Evolutionary conservation across 2,888 invertebrate genomes (phyloP), one percentile per base, ranked within the genome.

Genomic region (Eupithecia inturbata): DNA sequence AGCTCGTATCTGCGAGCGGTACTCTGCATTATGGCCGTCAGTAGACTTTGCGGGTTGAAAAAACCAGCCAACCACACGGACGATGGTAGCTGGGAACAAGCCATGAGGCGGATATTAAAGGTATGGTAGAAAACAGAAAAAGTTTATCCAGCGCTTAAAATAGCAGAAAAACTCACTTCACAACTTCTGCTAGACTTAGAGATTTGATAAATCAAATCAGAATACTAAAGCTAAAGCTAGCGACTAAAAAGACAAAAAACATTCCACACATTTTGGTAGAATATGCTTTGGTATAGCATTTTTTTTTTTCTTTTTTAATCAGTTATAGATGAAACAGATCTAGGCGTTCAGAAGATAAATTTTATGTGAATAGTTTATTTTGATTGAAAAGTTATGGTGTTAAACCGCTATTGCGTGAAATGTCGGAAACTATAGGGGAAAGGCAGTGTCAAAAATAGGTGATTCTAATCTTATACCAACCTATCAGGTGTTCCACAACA

Each of bases 11-110:
- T 96, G 41, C 99, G 95, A 0, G 99, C 99, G 41, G 99, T 99
- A 84, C 98, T 98, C 93, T 99, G 99, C 99, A 99, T 99, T 84
- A 99, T 99, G 67, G 99, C 99, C 0, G 99, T 99, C 74, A 99
- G 93, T 83, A 99, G 96, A 57, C 98, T 98, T 92, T 99, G 99
- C 0, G 99, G 99, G 91, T 99, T 99, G 95, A 99, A 99, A 92
- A 99, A 98, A n/a, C 99, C 99, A 19, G 98, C 98, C 77, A 99
- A 93, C 99, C 99, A 99, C 22, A 99, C 98, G 62, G 98, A 97
- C 1, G 98, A 95, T 49, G 99, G 98, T 74, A 99, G 92, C 97
- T 98, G 83, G 62, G 26, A 53, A 53, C 0, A 49, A 9, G n/a
- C n/a, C 19, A 31, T 7, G 9, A 14, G 16, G 5, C 7, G 9